phyloP scores from a whole-genome alignment of 1,140 invertebrate species.

The Hycleus cichorii region DNA sequence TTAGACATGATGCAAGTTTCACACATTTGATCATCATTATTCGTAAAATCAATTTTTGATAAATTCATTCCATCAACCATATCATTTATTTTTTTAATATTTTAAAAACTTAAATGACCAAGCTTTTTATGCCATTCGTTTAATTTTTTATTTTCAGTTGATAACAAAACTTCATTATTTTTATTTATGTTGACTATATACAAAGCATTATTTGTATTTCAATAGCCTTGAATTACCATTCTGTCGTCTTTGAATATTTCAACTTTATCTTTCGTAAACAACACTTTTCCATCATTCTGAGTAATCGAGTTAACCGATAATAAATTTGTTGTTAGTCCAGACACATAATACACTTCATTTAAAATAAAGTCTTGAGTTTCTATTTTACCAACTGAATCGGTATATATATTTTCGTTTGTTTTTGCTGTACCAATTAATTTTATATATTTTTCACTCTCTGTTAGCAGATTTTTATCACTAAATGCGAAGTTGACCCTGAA shows the following conservation, averaged over 20 bases:
- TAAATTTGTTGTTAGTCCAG: background rate
- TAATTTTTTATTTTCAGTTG: background rate
- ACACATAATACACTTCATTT: background rate
- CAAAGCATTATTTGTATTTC: no score
- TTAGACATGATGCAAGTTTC: background rate
- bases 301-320: no score
- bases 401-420: background rate
- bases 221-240: no score
- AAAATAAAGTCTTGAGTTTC: background rate
- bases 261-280: no score
- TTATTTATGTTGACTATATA: background rate
- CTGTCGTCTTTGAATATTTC: no score
- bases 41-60: background rate
- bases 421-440: background rate
- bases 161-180: background rate
- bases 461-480: background rate
- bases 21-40: background rate
- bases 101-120: background rate
- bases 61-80: background rate
- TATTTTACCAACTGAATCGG: background rate
- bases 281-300: no score
- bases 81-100: conserved; percentile 1
- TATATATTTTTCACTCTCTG: background rate
- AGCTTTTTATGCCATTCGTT: no score
- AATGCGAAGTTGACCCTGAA: background rate